Evolutionary conservation across 2,888 invertebrate genomes (phyloP).

Genomic region (Ochropleura plecta): DNA sequence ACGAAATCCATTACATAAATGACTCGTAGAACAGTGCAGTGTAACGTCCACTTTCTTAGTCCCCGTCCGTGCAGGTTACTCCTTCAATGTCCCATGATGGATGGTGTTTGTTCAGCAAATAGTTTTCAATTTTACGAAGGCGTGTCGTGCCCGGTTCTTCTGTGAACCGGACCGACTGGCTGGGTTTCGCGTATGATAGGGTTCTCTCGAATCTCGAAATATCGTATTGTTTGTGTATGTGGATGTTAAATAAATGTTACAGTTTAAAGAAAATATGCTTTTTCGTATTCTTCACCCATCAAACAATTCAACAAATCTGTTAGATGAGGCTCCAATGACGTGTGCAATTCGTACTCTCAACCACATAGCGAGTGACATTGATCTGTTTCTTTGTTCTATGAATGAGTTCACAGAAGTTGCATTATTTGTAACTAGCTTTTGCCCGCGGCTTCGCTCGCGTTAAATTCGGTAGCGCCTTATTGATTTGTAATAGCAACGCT

Average conservation of each 20-base stretch:
- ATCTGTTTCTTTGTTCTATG: too few species aligned
- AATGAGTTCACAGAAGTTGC: too few species aligned
- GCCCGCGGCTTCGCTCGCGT: too few species aligned
- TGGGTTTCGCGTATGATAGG: constrained; percentile 60
- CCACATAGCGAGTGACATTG: too few species aligned
- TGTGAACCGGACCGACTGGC: constrained; percentile 35
- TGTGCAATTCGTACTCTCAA: too few species aligned
- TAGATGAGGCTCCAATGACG: too few species aligned
- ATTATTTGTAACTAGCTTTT: too few species aligned
- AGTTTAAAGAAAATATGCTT: too few species aligned
- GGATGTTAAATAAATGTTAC: neutral
- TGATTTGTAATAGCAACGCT: too few species aligned
- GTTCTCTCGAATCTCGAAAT: constrained; percentile 36
- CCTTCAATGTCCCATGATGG: constrained; percentile 85
- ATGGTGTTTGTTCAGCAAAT: constrained; percentile 88
- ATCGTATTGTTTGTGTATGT: constrained; percentile 15
- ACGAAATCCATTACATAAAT: constrained; percentile 61
- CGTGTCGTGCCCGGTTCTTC: constrained; percentile 50
- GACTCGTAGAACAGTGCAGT: constrained; percentile 11
- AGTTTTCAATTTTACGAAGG: constrained; percentile 87
- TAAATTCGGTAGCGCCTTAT: too few species aligned
- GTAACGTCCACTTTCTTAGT: constrained; percentile 40
- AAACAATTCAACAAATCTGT: too few species aligned
- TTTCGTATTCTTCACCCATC: too few species aligned
- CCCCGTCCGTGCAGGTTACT: constrained; percentile 60